Percentiles rank a stretch among this genome's conserved stretches.
phyloP scores from a whole-genome alignment of 2,888 invertebrate genomes.

The Eupeodes luniger region DNA sequence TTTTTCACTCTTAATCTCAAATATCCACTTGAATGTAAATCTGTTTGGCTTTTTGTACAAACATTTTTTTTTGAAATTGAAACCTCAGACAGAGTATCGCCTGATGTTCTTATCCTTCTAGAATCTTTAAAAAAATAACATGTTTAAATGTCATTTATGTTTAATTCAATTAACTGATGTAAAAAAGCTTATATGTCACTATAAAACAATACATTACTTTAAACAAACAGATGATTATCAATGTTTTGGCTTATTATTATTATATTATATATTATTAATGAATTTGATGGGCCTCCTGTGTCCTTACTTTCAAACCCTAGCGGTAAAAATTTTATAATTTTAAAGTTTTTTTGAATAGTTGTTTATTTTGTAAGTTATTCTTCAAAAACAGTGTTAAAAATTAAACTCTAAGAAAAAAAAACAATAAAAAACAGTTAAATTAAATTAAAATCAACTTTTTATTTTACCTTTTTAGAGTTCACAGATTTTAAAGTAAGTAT shows the following conservation, averaged over 20 bases:
- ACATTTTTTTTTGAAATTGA: slow-evolving; percentile 34
- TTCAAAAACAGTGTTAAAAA: no score
- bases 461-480: no score
- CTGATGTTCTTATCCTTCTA: slow-evolving; percentile 1
- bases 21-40: slow-evolving; percentile 4
- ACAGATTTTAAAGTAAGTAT: no score
- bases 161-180: not conserved
- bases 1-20: slow-evolving; percentile 22
- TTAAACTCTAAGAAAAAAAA: no score
- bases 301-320: no score
- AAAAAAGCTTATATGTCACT: slow-evolving; percentile 15
- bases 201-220: slow-evolving; percentile 9
- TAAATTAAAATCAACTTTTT: no score
- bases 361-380: no score
- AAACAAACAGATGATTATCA: slow-evolving; percentile 20
- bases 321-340: no score
- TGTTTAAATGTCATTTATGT: slow-evolving; percentile 14
- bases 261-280: no score
- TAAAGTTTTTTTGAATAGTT: no score
- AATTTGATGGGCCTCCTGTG: no score
- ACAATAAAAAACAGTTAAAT: no score
- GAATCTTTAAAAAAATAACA: not conserved
- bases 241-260: not conserved
- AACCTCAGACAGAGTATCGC: slow-evolving; percentile 14
- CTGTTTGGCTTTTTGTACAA: slow-evolving; percentile 32